phyloP scores from a whole-genome alignment of 2,888 invertebrate genomes.

The Chrysotoxum bicinctum region DNA sequence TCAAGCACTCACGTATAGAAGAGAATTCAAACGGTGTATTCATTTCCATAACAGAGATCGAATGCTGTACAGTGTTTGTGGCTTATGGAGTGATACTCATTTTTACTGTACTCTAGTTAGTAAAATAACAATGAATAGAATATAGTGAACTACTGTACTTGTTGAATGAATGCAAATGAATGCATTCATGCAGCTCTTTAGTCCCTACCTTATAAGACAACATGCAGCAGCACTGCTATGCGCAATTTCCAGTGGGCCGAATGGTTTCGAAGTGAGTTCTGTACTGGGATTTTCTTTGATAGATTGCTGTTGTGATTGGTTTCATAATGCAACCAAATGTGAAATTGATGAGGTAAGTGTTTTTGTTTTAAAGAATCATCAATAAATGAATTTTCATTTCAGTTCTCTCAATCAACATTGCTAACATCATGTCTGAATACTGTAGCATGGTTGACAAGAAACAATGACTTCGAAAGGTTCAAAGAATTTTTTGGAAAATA shows the following conservation, averaged over 20 bases:
- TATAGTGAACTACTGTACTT: too few species aligned
- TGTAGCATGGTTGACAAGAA: constrained; percentile 76
- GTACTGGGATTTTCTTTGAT: constrained; percentile 76
- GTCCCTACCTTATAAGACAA: constrained; percentile 79
- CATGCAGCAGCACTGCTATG: constrained; percentile 80
- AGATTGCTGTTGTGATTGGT: constrained; percentile 80
- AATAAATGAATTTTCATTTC: constrained; percentile 20
- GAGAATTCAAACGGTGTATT: too few species aligned
- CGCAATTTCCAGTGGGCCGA: constrained; percentile 76
- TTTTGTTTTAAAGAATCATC: not conserved
- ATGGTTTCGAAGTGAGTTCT: constrained; percentile 76
- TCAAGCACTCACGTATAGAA: too few species aligned
- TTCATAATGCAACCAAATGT: constrained; percentile 77
- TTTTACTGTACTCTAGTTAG: too few species aligned
- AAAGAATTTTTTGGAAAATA: constrained; percentile 77
- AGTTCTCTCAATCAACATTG: constrained; percentile 80
- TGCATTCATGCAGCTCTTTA: too few species aligned
- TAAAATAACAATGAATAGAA: too few species aligned
- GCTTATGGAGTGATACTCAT: too few species aligned
- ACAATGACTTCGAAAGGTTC: constrained; percentile 75
- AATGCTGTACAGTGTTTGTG: too few species aligned
- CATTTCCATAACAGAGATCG: too few species aligned
- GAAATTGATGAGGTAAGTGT: constrained; percentile 77
- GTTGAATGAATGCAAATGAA: too few species aligned
- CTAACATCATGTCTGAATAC: constrained; percentile 77